Conservation (phyloP, 2,113 vertebrate species). For the Pterocles gutturalis region DNA sequence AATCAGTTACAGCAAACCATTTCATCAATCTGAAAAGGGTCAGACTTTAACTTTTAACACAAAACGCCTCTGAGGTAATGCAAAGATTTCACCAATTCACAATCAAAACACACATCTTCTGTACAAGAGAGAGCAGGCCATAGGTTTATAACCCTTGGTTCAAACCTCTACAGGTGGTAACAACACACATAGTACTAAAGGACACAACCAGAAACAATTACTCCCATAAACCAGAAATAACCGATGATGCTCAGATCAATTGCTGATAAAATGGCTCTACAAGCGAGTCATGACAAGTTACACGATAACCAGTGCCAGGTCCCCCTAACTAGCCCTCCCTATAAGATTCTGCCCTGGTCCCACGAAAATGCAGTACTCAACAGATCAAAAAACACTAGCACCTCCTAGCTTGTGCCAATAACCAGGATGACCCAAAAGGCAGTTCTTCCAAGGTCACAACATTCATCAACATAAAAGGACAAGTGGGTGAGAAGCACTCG, state of each 20-base stretch:
- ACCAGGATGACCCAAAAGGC: neutral
- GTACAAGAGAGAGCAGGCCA: neutral
- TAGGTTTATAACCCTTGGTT: neutral
- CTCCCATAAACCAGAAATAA: neutral
- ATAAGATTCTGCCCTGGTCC: neutral
- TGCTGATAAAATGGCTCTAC: neutral
- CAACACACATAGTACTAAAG: neutral
- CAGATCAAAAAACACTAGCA: neutral
- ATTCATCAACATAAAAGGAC: neutral
- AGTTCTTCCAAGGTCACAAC: neutral
- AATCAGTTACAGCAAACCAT: neutral
- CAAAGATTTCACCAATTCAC: neutral
- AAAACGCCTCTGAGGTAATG: neutral
- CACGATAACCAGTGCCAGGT: neutral
- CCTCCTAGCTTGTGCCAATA: neutral
- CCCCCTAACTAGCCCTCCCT: neutral
- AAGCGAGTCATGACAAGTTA: neutral
- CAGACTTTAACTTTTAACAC: neutral
- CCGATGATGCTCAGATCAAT: neutral
- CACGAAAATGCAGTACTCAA: fast-evolving
- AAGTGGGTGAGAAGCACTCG: fast-evolving
- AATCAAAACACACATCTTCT: neutral
- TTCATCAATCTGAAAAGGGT: neutral
- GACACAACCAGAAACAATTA: neutral
- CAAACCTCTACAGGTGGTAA: neutral